phyloP scores from a whole-genome alignment of 2,113 vertebrate genomes.

The Suricata suricatta region DNA sequence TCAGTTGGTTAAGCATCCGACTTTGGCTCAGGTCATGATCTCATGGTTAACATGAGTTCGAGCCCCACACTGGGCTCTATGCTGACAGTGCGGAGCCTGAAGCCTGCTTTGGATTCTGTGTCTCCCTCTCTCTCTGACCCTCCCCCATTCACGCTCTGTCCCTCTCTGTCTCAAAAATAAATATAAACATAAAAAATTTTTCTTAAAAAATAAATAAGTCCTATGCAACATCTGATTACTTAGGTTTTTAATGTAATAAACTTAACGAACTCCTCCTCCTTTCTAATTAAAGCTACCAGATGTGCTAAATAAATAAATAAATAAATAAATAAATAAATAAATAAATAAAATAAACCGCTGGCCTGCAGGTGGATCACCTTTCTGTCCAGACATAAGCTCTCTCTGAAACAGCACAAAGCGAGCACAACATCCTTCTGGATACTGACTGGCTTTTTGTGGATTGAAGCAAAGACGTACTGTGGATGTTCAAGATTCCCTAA shows the following conservation, averaged over 20 bases:
- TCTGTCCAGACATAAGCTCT: neutral
- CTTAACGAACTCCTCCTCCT: neutral
- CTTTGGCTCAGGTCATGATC: too few relatives aligned
- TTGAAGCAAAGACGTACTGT: neutral
- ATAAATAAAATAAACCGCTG: neutral
- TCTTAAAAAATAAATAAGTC: neutral
- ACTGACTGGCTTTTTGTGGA: neutral
- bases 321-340: neutral
- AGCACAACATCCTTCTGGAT: neutral
- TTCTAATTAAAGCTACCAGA: conserved; percentile 3
- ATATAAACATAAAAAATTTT: too few relatives aligned
- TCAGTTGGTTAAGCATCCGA: too few relatives aligned
- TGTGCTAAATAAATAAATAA: neutral
- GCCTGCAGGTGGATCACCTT: neutral
- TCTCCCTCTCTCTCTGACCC: too few relatives aligned
- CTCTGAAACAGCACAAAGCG: neutral
- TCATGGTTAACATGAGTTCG: too few relatives aligned
- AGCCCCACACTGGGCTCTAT: too few relatives aligned
- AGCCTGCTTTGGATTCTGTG: too few relatives aligned
- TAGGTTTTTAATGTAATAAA: neutral
- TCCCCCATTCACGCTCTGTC: too few relatives aligned
- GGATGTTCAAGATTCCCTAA: neutral
- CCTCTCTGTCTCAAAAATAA: too few relatives aligned
- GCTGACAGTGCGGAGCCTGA: too few relatives aligned
- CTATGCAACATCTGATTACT: neutral